Evolutionary conservation across 2,113 vertebrate genomes (phyloP), one percentile per base, ranked within the genome.

Genomic region (Triplophysa tibetana): DNA sequence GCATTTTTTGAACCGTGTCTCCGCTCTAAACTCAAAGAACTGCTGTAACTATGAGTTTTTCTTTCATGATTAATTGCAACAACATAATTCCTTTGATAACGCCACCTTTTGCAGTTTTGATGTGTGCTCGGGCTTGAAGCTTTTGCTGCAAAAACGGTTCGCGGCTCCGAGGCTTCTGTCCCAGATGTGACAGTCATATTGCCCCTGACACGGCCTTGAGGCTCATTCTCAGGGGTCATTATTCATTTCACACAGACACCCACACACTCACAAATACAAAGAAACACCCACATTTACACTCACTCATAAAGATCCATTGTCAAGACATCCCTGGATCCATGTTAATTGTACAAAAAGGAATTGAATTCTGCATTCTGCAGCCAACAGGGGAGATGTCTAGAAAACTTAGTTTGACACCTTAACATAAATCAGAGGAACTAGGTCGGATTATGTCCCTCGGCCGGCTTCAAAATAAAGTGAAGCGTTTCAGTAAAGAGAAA

Each of bases 391-490:
- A 85, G 68, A 85, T 75, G 78, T 80, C 67, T 81, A 73, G 45
- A 69, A 79, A 85, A 87, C 78, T 74, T 83, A 78, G 83, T 69
- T 83, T 73, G 84, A 88, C 78, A 56, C 80, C 79, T 82, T 70
- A 76, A 83, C 73, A 85, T 87, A 88, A 88, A 88, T 89, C 89
- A 87, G 79, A 29, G 41, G 63, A 89, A 87, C 60, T 86, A 86
- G 87, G 88, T 60, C 85, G 84, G 41, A 65, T 82, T 70, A 65
- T 81, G 69, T 83, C 81, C 80, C 84, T 75, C 54, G 81, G 80
- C 82, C 84, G 82, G 64, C 58, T 78, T 79, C 60, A 72, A 83
- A 85, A 80, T 81, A 68, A 84, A 83, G 56, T 66, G 65, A 82
- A 85, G 50, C 69, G 52, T 82, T 81, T 84, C 82, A 84, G 63